Conservation (phyloP, 2,888 invertebrate genomes). For the Coelinius sp. region DNA sequence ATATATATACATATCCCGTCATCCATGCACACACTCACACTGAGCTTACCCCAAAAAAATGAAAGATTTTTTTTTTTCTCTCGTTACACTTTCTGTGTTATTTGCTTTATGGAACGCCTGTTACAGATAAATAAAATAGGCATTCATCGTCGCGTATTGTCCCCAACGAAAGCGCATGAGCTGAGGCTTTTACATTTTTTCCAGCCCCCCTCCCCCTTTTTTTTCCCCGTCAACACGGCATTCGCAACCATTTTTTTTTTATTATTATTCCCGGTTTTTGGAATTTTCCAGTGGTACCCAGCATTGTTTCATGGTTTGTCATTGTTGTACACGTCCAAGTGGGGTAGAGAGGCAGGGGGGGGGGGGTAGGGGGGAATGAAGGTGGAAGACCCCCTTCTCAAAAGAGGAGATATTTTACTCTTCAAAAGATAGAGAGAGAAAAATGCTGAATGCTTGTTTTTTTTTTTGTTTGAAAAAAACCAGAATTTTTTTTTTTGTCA, state of each 20-base stretch:
- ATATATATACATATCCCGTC: background rate
- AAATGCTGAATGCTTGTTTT: conserved; percentile 7
- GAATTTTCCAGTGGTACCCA: conserved; percentile 70
- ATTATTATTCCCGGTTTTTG: conserved; percentile 61
- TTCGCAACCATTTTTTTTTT: conserved; percentile 23
- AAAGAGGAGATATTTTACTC: conserved; percentile 16
- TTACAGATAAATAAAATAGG: conserved; percentile 71
- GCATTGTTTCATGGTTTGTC: conserved; percentile 71
- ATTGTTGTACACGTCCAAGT: conserved; percentile 61
- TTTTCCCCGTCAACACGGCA: conserved; percentile 32
- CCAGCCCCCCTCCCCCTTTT: conserved; percentile 45
- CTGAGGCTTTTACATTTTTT: conserved; percentile 67
- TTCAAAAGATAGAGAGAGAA: conserved; percentile 15
- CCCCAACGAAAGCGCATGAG: conserved; percentile 66
- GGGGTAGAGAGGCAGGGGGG: background rate
- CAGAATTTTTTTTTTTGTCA: background rate
- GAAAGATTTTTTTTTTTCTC: conserved; percentile 53
- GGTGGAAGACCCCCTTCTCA: background rate
- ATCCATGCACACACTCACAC: background rate
- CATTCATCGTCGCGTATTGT: conserved; percentile 70
- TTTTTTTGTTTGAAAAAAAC: conserved; percentile 2
- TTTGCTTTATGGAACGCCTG: conserved; percentile 71
- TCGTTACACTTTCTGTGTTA: conserved; percentile 66
- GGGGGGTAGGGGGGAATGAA: background rate
- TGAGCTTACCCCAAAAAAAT: background rate